Percentiles rank a stretch among this genome's conserved stretches.
These are phyloP conservation scores for Zoanthus sansibaricus DNA, from an alignment of 92 coral and sea anemone species.

Conservation along the genomic window DNA sequence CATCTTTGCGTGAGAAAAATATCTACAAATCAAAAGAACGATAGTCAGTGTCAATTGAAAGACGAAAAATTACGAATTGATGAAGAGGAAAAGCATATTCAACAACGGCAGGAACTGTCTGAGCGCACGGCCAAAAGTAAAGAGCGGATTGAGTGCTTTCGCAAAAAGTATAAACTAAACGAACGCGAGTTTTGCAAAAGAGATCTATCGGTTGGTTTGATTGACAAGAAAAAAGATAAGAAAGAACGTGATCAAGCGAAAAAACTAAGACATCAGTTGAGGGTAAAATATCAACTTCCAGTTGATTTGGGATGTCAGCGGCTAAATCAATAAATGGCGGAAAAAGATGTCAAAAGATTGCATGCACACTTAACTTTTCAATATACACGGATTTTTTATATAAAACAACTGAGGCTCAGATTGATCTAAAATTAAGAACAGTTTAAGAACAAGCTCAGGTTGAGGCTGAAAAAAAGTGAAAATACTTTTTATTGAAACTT, in stretches of 20 bases:
- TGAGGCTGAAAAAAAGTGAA: too few relatives aligned
- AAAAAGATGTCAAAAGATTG: too few relatives aligned
- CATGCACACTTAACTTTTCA: too few relatives aligned
- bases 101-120: background rate
- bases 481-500: too few relatives aligned
- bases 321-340: background rate
- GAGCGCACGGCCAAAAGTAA: background rate
- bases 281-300: slow-evolving; percentile 54
- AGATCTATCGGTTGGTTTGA: slow-evolving; percentile 10
- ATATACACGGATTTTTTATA: too few relatives aligned
- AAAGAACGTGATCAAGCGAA: slow-evolving; percentile 46
- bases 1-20: background rate
- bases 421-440: too few relatives aligned
- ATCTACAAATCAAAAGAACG: background rate
- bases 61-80: background rate
- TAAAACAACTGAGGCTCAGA: too few relatives aligned
- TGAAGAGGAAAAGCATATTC: background rate
- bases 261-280: slow-evolving; percentile 40
- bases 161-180: background rate
- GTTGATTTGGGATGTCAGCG: background rate
- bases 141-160: background rate
- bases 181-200: slow-evolving; percentile 44
- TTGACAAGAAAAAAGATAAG: slow-evolving; percentile 17
- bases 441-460: too few relatives aligned
- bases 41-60: background rate